A percentile compares a stretch with the other conserved stretches of the same genome.
These are phyloP conservation scores for Aphelocoma californica DNA, from an alignment of 2,797 vertebrate species.

Conservation along the genomic window DNA sequence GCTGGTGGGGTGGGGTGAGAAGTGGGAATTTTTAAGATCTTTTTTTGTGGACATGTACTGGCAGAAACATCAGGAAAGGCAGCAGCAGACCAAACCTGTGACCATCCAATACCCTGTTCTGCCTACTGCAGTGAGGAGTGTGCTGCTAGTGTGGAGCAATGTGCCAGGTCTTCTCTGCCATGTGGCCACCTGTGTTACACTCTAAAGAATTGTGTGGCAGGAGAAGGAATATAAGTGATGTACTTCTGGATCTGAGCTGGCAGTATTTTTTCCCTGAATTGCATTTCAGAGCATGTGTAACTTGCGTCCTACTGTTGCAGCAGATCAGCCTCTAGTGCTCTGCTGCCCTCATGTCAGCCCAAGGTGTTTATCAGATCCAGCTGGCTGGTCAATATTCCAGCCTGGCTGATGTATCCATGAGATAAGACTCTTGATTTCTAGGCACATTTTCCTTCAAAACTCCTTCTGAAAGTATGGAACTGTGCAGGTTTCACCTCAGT, in stretches of 20 bases:
- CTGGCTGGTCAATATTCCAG: not conserved
- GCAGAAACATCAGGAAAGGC: not conserved
- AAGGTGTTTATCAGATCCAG: not conserved
- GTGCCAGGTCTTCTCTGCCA: not conserved
- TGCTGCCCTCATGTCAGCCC: not conserved
- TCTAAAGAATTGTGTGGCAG: not conserved
- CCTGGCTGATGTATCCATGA: not conserved
- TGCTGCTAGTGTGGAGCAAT: not conserved
- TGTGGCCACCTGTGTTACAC: accelerated
- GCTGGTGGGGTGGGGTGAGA: not conserved
- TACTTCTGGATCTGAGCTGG: not conserved
- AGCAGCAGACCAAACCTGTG: not conserved
- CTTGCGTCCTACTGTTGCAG: not conserved
- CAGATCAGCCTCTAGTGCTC: not conserved
- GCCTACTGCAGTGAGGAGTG: not conserved
- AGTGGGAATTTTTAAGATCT: not conserved
- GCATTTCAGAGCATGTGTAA: not conserved
- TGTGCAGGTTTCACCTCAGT: not conserved
- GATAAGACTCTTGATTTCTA: not conserved
- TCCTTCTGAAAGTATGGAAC: not conserved
- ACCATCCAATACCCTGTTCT: not conserved
- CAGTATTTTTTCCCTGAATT: not conserved
- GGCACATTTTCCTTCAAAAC: not conserved
- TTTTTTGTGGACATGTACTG: not conserved
- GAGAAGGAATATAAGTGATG: not conserved